Conservation (phyloP, 2,888 invertebrate species). For the Oxyscelio sp. region DNA sequence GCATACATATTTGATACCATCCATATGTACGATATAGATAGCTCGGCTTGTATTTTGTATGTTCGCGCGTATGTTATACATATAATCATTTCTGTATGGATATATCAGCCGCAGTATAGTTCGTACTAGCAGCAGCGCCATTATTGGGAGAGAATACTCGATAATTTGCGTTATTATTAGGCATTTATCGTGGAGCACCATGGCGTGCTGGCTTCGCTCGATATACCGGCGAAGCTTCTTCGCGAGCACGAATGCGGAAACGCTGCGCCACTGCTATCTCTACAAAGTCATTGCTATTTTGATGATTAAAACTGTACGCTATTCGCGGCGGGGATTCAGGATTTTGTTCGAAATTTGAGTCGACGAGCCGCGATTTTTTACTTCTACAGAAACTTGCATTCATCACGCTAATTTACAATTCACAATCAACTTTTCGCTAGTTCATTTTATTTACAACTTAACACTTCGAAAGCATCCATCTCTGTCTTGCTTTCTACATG, state of each 20-base stretch:
- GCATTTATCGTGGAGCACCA: constrained; percentile 60
- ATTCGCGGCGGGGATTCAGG: background rate
- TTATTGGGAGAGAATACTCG: constrained; percentile 70
- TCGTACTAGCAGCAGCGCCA: constrained; percentile 18
- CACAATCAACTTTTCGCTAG: too few relatives aligned
- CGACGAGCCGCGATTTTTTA: too few relatives aligned
- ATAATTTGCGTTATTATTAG: constrained; percentile 73
- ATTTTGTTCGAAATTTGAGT: background rate
- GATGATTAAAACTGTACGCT: constrained; percentile 36
- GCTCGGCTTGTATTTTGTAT: too few relatives aligned
- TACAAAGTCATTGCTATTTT: constrained; percentile 33
- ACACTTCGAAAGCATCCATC: too few relatives aligned
- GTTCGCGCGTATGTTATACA: too few relatives aligned
- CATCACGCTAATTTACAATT: too few relatives aligned
- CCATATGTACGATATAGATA: too few relatives aligned
- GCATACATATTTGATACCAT: too few relatives aligned
- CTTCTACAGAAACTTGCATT: too few relatives aligned
- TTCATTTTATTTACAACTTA: too few relatives aligned
- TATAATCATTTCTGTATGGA: constrained; percentile 11
- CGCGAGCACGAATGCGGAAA: constrained; percentile 61
- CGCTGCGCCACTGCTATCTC: constrained; percentile 29
- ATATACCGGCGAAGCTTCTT: constrained; percentile 38
- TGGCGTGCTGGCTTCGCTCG: constrained; percentile 50
- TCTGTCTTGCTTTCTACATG: too few relatives aligned
- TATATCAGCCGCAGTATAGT: constrained; percentile 21